These are phyloP conservation scores for Syngnathoides biaculeatus DNA, from an alignment of 2,113 vertebrate genomes.

Conservation along the genomic window DNA sequence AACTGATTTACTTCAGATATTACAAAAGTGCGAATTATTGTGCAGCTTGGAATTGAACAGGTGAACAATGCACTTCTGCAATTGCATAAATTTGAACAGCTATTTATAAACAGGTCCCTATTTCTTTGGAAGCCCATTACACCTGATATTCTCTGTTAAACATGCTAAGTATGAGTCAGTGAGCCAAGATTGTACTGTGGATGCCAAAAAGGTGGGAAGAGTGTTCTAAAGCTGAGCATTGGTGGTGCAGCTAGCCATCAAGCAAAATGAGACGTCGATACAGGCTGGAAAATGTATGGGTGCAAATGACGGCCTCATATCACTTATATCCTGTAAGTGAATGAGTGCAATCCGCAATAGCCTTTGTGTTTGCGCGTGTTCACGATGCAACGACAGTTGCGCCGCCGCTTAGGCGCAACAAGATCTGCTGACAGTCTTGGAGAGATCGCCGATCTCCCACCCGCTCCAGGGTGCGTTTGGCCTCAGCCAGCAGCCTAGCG, in stretches of 20 bases:
- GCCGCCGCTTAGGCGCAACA: conserved; percentile 88
- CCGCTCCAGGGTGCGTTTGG: conserved; percentile 92
- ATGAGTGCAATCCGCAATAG: background rate
- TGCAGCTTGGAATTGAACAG: conserved; percentile 19
- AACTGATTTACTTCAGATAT: conserved; percentile 12
- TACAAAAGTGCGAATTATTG: conserved; percentile 34
- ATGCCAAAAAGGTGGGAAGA: conserved; percentile 36
- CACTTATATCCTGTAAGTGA: background rate
- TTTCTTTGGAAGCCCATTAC: conserved; percentile 26
- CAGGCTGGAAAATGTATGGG: background rate
- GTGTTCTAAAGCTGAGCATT: conserved; percentile 26
- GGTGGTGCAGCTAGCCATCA: background rate
- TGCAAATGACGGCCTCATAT: background rate
- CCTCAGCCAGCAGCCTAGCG: conserved; percentile 88
- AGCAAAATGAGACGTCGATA: background rate
- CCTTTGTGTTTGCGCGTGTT: conserved; percentile 22
- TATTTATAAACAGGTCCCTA: conserved; percentile 35
- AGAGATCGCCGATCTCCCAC: conserved; percentile 91
- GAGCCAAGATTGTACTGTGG: conserved; percentile 8
- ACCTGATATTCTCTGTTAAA: conserved; percentile 35
- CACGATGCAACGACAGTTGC: conserved; percentile 90
- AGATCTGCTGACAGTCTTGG: conserved; percentile 93
- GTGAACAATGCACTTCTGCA: conserved; percentile 25
- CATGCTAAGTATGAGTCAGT: conserved; percentile 7
- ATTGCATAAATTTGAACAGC: conserved; percentile 29